A percentile compares a stretch with the other conserved stretches of the same genome.
Evolutionary conservation across 2,113 vertebrate genomes (phyloP).

Genomic region (Cebidichthys violaceus): DNA sequence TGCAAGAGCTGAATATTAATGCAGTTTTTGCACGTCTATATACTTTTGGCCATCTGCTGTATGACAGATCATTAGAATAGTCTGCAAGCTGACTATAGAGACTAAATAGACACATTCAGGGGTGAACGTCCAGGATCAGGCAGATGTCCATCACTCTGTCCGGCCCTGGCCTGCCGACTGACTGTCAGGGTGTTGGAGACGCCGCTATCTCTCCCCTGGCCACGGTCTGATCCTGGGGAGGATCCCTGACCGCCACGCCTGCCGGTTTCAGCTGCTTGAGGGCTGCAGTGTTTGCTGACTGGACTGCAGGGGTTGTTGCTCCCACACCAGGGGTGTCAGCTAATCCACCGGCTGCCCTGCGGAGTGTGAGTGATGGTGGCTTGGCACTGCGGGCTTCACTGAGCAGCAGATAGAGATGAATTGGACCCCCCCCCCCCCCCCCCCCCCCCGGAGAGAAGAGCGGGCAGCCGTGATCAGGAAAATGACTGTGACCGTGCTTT

Average conservation of each 20-base stretch:
- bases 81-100: background rate
- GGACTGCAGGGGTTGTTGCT: conserved; percentile 69
- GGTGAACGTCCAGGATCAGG: conserved; percentile 25
- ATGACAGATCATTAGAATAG: background rate
- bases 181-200: conserved; percentile 76
- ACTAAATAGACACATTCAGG: background rate
- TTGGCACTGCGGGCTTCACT: conserved; percentile 51
- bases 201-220: conserved; percentile 71
- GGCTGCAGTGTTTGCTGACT: conserved; percentile 62
- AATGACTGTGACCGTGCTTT: conserved; percentile 55
- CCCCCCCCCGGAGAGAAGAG: conserved; percentile 46
- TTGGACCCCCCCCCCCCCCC: conserved; percentile 49
- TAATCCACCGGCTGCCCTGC: conserved; percentile 67
- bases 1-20: background rate
- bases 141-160: conserved; percentile 55
- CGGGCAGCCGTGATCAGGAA: conserved; percentile 27
- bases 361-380: conserved; percentile 65
- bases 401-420: conserved; percentile 67
- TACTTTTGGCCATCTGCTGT: background rate
- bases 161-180: conserved; percentile 49
- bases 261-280: conserved; percentile 37
- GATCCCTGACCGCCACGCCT: conserved; percentile 59
- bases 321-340: conserved; percentile 60
- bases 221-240: conserved; percentile 67
- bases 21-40: background rate